phyloP scores from a whole-genome alignment of 2,113 vertebrate genomes.

The Chionomys nivalis region DNA sequence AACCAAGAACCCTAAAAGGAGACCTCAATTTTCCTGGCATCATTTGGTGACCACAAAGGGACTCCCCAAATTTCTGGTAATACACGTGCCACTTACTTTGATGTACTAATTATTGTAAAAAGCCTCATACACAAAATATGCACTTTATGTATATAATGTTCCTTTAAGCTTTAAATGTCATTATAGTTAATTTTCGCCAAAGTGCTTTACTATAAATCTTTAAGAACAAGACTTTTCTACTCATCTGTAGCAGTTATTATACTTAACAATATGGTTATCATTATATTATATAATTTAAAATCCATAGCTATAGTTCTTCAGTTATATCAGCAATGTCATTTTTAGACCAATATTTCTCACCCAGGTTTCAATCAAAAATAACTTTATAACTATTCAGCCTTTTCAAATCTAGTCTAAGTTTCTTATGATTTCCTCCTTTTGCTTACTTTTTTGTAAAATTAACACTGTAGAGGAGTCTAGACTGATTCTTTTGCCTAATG shows the following conservation, averaged over 20 bases:
- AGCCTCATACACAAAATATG: not conserved
- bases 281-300: not conserved
- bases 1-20: not conserved
- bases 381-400: not conserved
- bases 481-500: not conserved
- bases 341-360: constrained; percentile 4
- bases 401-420: not conserved
- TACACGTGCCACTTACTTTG: not conserved
- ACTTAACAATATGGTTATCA: not conserved
- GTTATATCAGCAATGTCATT: not conserved
- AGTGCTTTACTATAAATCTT: not conserved
- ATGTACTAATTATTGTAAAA: not conserved
- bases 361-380: not conserved
- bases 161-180: not conserved
- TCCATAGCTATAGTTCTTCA: not conserved
- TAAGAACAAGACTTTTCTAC: not conserved
- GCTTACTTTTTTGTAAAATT: not conserved
- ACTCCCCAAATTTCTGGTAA: not conserved
- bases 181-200: not conserved
- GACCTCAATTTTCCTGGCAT: too few species aligned
- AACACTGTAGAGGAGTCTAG: not conserved
- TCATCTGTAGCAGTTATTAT: not conserved
- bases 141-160: not conserved
- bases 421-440: not conserved
- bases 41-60: not conserved